Conservation (phyloP, 2,888 invertebrate genomes). For the Cordilura impudica region DNA sequence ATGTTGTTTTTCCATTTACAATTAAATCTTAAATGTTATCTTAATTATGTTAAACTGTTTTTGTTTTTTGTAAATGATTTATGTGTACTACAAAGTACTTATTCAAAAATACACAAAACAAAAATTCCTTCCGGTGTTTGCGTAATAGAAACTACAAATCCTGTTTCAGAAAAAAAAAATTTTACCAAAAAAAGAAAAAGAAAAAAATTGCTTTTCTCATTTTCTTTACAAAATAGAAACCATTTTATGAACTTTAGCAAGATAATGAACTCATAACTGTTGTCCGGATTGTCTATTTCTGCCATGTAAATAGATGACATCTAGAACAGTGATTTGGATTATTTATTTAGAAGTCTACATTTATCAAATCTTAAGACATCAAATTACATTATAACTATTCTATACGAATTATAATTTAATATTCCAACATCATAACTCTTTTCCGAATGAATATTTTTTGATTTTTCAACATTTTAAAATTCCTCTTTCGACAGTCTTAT, state of each 20-base stretch:
- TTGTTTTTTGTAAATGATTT: conserved; percentile 17
- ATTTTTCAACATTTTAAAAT: neutral
- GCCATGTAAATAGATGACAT: conserved; percentile 35
- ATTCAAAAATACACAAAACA: conserved; percentile 10
- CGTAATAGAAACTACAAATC: no score
- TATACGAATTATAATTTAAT: no score
- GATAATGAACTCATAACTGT: conserved; percentile 55
- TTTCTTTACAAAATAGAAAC: neutral
- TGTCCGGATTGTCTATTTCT: conserved; percentile 33
- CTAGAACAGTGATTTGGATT: conserved; percentile 11
- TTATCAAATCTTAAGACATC: no score
- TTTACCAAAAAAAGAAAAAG: no score
- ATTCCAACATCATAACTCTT: no score
- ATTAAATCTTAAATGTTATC: conserved; percentile 40
- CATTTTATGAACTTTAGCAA: conserved; percentile 9
- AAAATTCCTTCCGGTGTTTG: conserved; percentile 31
- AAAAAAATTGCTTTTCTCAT: neutral
- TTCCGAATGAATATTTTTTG: no score
- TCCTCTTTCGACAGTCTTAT: no score
- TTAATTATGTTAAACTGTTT: no score
- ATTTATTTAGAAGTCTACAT: no score
- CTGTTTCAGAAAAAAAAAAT: no score
- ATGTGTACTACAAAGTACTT: neutral
- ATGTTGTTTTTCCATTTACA: conserved; percentile 12
- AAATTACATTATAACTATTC: no score